phyloP scores from a whole-genome alignment of 37 sponge, comb jelly and placozoan genomes.

The Oopsacas minuta region DNA sequence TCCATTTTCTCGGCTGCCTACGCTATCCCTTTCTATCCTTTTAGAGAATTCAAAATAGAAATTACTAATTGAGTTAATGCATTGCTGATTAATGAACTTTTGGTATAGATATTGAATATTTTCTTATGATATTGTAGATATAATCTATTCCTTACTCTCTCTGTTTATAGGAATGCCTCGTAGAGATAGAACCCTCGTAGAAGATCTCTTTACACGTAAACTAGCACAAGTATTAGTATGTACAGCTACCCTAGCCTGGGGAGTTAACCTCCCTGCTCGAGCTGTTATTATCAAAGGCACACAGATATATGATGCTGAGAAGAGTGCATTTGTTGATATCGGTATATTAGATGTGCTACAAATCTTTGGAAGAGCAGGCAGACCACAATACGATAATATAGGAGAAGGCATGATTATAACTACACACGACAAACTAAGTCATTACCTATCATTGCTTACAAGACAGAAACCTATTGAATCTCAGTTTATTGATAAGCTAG shows the following conservation, averaged over 20 bases:
- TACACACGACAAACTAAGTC: conserved; percentile 74
- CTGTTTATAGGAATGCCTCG: conserved; percentile 48
- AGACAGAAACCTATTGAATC: conserved; percentile 94
- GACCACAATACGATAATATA: conserved; percentile 83
- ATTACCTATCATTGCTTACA: conserved; percentile 83
- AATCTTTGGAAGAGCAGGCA: conserved; percentile 93
- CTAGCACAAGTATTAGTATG: conserved; percentile 81
- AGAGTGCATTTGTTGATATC: conserved; percentile 87
- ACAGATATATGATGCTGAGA: conserved; percentile 83
- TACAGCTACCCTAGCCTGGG: conserved; percentile 98
- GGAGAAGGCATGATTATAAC: conserved; percentile 95
- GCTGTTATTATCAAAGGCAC: conserved; percentile 98
- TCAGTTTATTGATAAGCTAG: conserved; percentile 50
- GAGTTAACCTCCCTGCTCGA: conserved; percentile 93
- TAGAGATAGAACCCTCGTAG: conserved; percentile 76
- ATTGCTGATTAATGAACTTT: too few species aligned
- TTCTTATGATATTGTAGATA: too few species aligned
- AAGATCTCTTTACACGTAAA: conserved; percentile 70
- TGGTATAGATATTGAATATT: too few species aligned
- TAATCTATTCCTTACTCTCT: too few species aligned
- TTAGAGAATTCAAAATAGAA: too few species aligned
- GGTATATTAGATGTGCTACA: conserved; percentile 95
- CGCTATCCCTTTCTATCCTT: too few species aligned
- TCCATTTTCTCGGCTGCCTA: too few species aligned
- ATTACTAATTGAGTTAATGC: too few species aligned